A percentile compares a stretch with the other conserved stretches of the same genome.
Conservation (phyloP, 2,113 vertebrate genomes). For the Cardinalis cardinalis region DNA sequence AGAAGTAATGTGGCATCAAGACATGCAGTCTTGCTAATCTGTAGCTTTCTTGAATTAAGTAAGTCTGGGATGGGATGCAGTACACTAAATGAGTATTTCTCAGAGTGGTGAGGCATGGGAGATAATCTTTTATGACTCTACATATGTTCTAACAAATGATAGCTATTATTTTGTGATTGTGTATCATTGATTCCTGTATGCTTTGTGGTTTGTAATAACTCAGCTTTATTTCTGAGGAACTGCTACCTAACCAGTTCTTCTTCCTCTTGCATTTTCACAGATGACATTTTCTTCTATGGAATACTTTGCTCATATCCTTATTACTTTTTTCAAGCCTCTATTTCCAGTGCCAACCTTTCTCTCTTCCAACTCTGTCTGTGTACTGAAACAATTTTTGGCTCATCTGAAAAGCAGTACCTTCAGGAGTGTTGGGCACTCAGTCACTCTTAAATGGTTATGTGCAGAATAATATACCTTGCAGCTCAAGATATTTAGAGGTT, state of each 20-base stretch:
- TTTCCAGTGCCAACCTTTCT: background rate
- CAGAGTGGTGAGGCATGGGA: background rate
- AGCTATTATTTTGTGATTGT: background rate
- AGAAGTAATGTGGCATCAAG: background rate
- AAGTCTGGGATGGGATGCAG: background rate
- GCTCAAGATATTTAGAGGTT: background rate
- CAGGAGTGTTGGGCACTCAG: background rate
- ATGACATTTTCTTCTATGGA: background rate
- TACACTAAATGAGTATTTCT: background rate
- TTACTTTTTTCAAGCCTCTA: background rate
- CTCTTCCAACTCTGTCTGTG: background rate
- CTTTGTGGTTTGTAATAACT: background rate
- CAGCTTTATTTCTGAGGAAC: background rate
- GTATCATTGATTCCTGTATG: background rate
- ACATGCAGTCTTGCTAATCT: background rate
- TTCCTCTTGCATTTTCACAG: background rate
- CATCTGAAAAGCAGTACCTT: background rate
- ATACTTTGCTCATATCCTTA: background rate
- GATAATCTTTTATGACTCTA: background rate
- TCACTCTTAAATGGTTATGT: background rate
- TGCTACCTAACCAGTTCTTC: background rate
- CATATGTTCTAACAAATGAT: background rate
- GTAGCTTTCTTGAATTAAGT: background rate
- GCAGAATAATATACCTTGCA: background rate
- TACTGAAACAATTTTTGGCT: background rate